Evolutionary conservation across 1,140 invertebrate genomes (phyloP), one percentile per base, ranked within the genome.

Genomic region (Lordiphosa stackelbergi): DNA sequence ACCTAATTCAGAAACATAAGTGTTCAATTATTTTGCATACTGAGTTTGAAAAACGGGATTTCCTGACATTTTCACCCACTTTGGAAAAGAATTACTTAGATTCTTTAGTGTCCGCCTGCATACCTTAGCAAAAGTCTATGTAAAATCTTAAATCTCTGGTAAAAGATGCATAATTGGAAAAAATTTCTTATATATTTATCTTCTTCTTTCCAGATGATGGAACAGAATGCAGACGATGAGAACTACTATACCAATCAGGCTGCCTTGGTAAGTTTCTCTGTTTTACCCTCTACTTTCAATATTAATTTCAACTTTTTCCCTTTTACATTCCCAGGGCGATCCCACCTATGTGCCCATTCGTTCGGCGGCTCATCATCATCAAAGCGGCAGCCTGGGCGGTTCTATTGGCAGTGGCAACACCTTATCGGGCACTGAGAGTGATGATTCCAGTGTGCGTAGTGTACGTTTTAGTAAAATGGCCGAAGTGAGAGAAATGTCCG

Each of bases 381-480:
- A 8, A 72, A 52, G 6, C 28, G 7, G 0, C 7, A 31, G 28
- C 28, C 1, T 31, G 22, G 69, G 57, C 28, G 60, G 22, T 5
- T 24, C 22, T 24, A 5, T 24, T 5, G 22, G 45, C 28, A 59
- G 24, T 52, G n/a, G 40, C 0, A 93, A 93, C 47, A 90, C 90
- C 37, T 90, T 91, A 28, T 95, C 94, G 49, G 93, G 93, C 31
- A 94, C 93, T 37, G 95, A 97, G 85, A 95, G 93, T 71, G 94
- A 96, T 88, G 95, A 96, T 79, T 92, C 93, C n/a, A 92, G 91
- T 8, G 89, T 92, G 48, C 90, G 92, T 38, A 92, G 92, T 53
- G 95, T 96, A 24, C 90, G 93, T 72, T 97, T 97, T 85, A 95
- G 92, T 79, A 95, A 95, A 88, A 86, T 97, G 56, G 95, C 94